These are phyloP conservation scores for Bhutanitis thaidina DNA, from an alignment of 2,888 invertebrate genomes.

Conservation along the genomic window DNA sequence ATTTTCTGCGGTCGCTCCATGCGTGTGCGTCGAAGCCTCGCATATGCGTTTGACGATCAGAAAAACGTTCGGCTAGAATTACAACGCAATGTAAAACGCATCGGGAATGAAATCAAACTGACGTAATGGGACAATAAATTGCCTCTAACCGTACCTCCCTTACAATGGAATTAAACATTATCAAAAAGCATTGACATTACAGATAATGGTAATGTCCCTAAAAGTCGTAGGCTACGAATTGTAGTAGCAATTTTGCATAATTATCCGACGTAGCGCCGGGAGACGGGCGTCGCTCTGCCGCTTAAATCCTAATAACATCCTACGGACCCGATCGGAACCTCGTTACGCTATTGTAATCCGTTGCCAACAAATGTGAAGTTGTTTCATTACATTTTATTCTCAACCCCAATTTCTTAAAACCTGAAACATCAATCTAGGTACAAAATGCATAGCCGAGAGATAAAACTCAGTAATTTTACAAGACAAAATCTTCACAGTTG, in stretches of 20 bases:
- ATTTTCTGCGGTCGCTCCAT: constrained; percentile 63
- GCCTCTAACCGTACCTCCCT: constrained; percentile 53
- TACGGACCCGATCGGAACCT: constrained; percentile 67
- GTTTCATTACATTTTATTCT: constrained; percentile 42
- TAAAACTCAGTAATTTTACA: too few relatives aligned
- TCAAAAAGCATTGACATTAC: constrained; percentile 75
- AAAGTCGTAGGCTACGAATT: constrained; percentile 72
- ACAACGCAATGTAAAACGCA: constrained; percentile 47
- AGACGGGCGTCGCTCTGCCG: constrained; percentile 58
- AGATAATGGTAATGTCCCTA: constrained; percentile 72
- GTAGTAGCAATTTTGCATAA: constrained; percentile 78
- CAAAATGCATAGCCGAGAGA: too few relatives aligned
- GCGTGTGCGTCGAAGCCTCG: constrained; percentile 63
- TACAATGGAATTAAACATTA: constrained; percentile 71
- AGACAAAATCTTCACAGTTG: too few relatives aligned
- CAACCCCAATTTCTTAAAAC: too few relatives aligned
- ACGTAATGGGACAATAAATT: constrained; percentile 45
- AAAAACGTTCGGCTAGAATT: constrained; percentile 57
- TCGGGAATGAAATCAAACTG: constrained; percentile 20
- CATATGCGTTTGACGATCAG: constrained; percentile 66
- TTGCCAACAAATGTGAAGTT: constrained; percentile 57
- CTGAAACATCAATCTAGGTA: too few relatives aligned
- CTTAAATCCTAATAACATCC: constrained; percentile 74
- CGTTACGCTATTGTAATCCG: constrained; percentile 68
- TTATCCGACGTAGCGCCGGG: constrained; percentile 60